Evolutionary conservation across 2,797 vertebrate genomes (phyloP), one percentile per base, ranked within the genome.

Genomic region (Brotula barbata): DNA sequence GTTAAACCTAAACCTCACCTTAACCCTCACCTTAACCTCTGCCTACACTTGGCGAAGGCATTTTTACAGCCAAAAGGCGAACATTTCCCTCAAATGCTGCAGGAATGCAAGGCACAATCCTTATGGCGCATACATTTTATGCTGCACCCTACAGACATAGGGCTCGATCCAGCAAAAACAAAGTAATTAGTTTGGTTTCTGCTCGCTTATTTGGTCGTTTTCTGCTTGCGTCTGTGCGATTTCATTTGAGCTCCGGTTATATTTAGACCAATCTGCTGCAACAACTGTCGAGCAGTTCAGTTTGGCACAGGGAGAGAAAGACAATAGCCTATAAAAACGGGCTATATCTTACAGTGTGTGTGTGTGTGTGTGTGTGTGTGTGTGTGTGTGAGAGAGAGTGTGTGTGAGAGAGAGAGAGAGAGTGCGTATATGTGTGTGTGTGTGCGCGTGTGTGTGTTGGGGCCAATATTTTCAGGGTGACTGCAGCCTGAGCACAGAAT

Each of bases 371-470:
- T 28, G 25, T 28, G 25, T 28, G 25, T 28, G 25, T 28, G 25
- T 28, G 25, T 28, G 25, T 28, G 25, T 28, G 25, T 28, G 25
- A 4, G 25, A n/a, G n/a, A n/a, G n/a, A n/a, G n/a, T n/a, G n/a
- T n/a, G n/a, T n/a, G n/a, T n/a, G n/a, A n/a, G n/a, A n/a, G n/a
- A n/a, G n/a, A n/a, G n/a, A n/a, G n/a, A n/a, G n/a, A n/a, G n/a
- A n/a, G n/a, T n/a, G n/a, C n/a, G n/a, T n/a, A n/a, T n/a, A n/a
- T n/a, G n/a, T n/a, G n/a, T n/a, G n/a, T n/a, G n/a, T n/a, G n/a
- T n/a, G n/a, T n/a, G n/a, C n/a, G n/a, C n/a, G 83, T 92, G 90
- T 88, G 89, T 89, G 92, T 90, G 88, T 89, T 78, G 80, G 83
- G 79, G 80, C 81, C 87, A 91, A 85, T 87, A 71, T 71, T 78